Base-by-base conservation (phyloP, 1,140 invertebrate genomes). In the Radopholus similis region DNA sequence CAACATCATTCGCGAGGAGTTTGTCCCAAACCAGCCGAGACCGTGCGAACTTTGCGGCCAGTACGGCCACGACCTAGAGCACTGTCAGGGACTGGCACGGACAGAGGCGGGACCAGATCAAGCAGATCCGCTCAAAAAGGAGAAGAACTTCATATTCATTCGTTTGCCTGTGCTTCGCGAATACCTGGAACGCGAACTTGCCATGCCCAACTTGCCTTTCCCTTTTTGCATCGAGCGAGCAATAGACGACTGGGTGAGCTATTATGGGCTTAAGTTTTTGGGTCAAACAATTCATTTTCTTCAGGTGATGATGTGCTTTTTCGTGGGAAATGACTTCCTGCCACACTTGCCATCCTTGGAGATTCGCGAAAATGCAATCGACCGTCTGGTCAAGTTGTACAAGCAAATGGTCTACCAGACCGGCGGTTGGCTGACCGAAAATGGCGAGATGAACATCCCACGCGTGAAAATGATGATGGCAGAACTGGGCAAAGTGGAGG, bases 241-340 rank as follows among this genome's bases (percentile, higher is more conserved):
- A 1, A 82, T 96, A 2, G 96, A 99, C 84, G 96, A 99, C 85
- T 99, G 95, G 95, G 95, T 98, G 1, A 96, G 97, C 82, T 95
- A 97, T 92, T 93, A 84, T 97, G 97, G 85, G 5, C 4, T 21
- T 21, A 38, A 58, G 11, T 58, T 4, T 26, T 23, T 51, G 4
- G 4, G 30, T 54, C 1, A 15, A 26, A 70, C n/a, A 23, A 11
- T 21, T 28, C n/a, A 4, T 4, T 18, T 28, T 54, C 21, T 62
- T 67, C 97, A 95, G 94, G 94, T 98, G 0, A 97, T 99, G 83
- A 97, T 99, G 93, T 98, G 96, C 84, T 99, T 99, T 85, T 99
- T 99, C 86, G 96, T 99, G 63, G 96, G 96, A 44, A 99, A 99
- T 85, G 96, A 99, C 86, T 99, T 99, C 83, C 84, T 99, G 72